These are phyloP conservation scores for Philereme transversata DNA, from an alignment of 2,888 invertebrate genomes.

Conservation along the genomic window DNA sequence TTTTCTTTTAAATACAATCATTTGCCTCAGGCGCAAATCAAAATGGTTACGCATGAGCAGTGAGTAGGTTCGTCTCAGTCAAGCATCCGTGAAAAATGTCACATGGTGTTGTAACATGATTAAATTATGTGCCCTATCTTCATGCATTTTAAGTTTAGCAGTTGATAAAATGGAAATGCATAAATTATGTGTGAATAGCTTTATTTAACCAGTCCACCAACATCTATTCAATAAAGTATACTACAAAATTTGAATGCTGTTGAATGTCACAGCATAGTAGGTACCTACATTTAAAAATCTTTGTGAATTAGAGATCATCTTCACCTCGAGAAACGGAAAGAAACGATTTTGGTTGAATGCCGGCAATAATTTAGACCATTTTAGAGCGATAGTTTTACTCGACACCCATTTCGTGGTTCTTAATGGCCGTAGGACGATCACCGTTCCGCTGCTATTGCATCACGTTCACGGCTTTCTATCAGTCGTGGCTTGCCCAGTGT, in stretches of 20 bases:
- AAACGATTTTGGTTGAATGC: conserved; percentile 25
- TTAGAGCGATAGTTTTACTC: conserved; percentile 35
- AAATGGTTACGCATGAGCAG: conserved; percentile 42
- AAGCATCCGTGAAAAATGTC: conserved; percentile 42
- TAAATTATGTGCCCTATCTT: conserved; percentile 8
- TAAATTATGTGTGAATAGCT: no score
- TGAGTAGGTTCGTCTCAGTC: conserved; percentile 18
- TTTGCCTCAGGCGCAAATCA: conserved; percentile 40
- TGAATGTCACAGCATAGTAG: no score
- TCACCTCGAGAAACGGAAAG: conserved; percentile 14
- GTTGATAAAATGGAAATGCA: no score
- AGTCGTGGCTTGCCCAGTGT: conserved; percentile 11
- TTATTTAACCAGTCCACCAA: no score
- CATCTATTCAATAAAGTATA: no score
- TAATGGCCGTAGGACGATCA: conserved; percentile 45
- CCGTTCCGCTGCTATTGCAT: conserved; percentile 54
- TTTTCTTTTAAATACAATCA: conserved; percentile 36
- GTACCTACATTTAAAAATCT: not conserved
- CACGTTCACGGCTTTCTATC: conserved; percentile 67
- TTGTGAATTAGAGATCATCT: conserved; percentile 6
- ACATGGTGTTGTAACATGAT: conserved; percentile 42
- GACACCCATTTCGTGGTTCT: conserved; percentile 35
- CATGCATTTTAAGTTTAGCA: not conserved
- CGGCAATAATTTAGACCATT: conserved; percentile 35
- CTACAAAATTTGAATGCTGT: no score